Evolutionary conservation across 1,140 invertebrate genomes (phyloP).

Genomic region (Drosophila ohnishii): DNA sequence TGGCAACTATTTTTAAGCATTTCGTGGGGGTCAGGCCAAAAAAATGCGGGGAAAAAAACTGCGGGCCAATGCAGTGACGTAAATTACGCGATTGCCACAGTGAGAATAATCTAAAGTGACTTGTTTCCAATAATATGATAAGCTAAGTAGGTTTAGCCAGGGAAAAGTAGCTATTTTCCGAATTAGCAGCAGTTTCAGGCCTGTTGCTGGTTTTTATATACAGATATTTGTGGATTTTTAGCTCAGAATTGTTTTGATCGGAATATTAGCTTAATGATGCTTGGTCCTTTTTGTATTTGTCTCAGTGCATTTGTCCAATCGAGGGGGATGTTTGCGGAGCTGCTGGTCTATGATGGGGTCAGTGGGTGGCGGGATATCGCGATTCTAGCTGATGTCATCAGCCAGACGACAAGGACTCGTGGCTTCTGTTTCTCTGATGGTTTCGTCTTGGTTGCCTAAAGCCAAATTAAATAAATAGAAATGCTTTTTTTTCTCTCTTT

Average conservation of each 20-base stretch:
- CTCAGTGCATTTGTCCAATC: background rate
- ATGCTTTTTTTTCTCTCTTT: conserved; percentile 22
- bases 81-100: conserved; percentile 28
- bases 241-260: background rate
- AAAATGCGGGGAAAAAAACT: background rate
- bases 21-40: conserved; percentile 8
- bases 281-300: background rate
- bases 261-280: background rate
- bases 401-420: conserved; percentile 36
- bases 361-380: conserved; percentile 17
- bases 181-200: background rate
- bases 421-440: conserved; percentile 31
- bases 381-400: conserved; percentile 70
- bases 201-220: background rate
- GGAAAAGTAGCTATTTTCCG: background rate
- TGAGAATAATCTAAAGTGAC: background rate
- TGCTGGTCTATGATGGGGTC: conserved; percentile 5
- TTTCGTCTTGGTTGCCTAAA: conserved; percentile 39
- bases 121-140: background rate
- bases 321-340: background rate
- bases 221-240: background rate
- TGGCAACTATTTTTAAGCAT: conserved; percentile 39
- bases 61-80: conserved; percentile 32
- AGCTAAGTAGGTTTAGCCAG: background rate
- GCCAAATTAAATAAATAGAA: conserved; percentile 75